Evolutionary conservation across 2,113 vertebrate genomes (phyloP), one percentile per base, ranked within the genome.

Genomic region (Elephas maximus): DNA sequence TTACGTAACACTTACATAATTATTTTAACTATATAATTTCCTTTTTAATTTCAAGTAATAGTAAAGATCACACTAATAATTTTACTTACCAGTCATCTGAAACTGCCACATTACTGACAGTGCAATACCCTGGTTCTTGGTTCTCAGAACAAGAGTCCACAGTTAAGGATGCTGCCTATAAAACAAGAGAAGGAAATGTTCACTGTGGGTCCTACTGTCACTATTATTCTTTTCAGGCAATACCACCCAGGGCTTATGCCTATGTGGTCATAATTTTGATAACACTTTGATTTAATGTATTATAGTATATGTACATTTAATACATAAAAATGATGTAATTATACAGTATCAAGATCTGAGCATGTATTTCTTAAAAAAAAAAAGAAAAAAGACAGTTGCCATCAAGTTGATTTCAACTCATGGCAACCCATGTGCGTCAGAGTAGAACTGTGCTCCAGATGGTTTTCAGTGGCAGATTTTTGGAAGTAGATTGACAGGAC

Each of bases 71-170:
- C 78, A 77, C 7, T 28, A 82, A 51, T 44, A 24, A 79, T 63
- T 90, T 17, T 57, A 74, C 94, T 80, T 98, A 99, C 99, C 99
- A 99, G 98, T 99, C 99, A 1, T 99, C 99, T 53, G 99, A 99
- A 62, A 99, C 99, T 2, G 99, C 99, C 96, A 99, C 99, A 20
- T 99, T 99, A 98, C 99, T 99, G 94, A 99, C 99, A 24, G 99
- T 99, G 93, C 99, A 99, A 95, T 99, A 99, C 37, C 99, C 99
- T 11, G 99, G 98, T 84, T 99, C 99, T 97, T 99, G 99, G 96
- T 99, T 99, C 44, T 99, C 99, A 0, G 99, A 99, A 95, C 99
- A 99, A 37, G 99, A 98, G 97, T 99, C 99, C 88, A 99, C 99
- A 0, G 99, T 99, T 95, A 99, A 98, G 6, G 99, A 99, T 0